Base-by-base conservation (phyloP, 2,113 vertebrate genomes). In the Neolamprologus variostigma region DNA sequence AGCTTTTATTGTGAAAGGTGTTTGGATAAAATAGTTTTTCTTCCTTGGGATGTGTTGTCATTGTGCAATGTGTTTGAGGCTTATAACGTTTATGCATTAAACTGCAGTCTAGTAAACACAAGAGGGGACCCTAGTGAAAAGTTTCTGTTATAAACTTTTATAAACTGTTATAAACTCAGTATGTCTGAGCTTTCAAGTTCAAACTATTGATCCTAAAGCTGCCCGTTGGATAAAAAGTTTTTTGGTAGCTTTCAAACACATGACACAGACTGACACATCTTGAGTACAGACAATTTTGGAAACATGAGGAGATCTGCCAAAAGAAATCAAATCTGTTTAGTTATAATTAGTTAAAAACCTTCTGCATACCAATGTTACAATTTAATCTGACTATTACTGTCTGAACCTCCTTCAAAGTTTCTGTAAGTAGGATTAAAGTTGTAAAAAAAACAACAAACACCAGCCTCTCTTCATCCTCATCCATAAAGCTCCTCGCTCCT, bases 401-500 rank as follows among this genome's bases (percentile, higher is more conserved):
- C 40, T 78, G 26, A 50, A 50, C 45, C 2, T 3, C 45, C 26
- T 51, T 28, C 73, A 78, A 19, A 78, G 26, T 31, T 12, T 76
- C 42, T 47, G 1, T 5, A 31, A 78, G 9, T 31, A 19, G 23
- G 26, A 50, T 78, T 31, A 31, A 78, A 78, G 16, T 82, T 37
- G 61, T 66, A 37, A 35, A 63, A 54, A 4, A 35, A 33, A 19
- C 16, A 66, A 0, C 51, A 26, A 16, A 71, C 33, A 47, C 80
- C 83, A 86, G 23, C 59, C 81, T 84, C 51, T 86, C 23, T 2
- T 42, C 84, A 26, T 55, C 84, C n/a, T 50, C 81, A n/a, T 23
- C 76, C 35, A 9, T 13, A 5, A 3, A 7, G 8, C 14, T 83
- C 73, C 81, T 88, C 45, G 0, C 50, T 89, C 86, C 84, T 81